These are phyloP conservation scores for Peribatodes rhomboidaria DNA, from an alignment of 2,888 invertebrate species.

Conservation along the genomic window DNA sequence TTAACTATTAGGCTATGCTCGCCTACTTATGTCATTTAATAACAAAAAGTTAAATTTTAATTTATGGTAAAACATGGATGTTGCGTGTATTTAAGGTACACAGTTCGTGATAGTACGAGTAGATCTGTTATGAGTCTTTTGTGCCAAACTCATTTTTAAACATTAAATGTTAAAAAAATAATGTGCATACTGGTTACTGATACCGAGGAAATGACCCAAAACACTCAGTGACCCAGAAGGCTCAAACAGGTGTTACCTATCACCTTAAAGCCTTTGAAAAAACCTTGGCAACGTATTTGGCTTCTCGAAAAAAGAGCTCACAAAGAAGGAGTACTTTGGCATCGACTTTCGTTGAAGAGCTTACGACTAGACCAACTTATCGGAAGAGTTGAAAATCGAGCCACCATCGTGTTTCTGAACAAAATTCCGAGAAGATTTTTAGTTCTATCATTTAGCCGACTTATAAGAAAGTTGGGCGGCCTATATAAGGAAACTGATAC, in stretches of 20 bases:
- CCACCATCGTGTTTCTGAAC: neutral
- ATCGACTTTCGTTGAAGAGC: conserved; percentile 17
- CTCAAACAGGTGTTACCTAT: conserved; percentile 17
- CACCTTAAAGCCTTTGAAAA: conserved; percentile 16
- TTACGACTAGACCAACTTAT: conserved; percentile 3
- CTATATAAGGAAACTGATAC: conserved; percentile 22
- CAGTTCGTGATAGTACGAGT: no score
- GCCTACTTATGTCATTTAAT: no score
- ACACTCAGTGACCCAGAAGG: neutral
- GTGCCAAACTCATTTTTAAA: no score
- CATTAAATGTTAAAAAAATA: no score
- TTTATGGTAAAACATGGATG: no score
- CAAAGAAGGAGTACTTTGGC: conserved; percentile 15
- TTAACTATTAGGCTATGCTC: no score
- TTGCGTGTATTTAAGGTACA: no score
- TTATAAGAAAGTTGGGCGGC: neutral
- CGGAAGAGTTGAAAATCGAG: neutral
- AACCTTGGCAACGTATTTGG: conserved; percentile 15
- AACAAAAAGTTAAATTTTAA: no score
- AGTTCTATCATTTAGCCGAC: neutral
- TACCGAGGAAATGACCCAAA: neutral
- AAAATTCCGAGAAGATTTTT: neutral
- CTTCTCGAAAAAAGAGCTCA: conserved; percentile 8
- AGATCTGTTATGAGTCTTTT: no score
- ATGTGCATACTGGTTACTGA: neutral